These are phyloP conservation scores for Cyanoramphus novaezelandiae DNA, from an alignment of 2,113 vertebrate genomes.

Conservation along the genomic window DNA sequence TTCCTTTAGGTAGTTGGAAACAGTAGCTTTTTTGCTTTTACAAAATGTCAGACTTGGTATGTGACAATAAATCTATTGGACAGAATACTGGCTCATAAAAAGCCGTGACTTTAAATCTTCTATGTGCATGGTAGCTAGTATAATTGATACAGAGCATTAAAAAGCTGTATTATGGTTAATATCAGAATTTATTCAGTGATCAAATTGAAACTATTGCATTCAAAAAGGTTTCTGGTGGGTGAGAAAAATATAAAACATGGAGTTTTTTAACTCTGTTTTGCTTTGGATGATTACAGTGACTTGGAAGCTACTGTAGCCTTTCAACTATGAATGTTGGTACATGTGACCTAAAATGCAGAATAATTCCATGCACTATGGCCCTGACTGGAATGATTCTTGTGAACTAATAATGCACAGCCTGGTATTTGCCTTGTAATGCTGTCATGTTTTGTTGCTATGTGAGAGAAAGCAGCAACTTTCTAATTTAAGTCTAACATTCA, in stretches of 20 bases:
- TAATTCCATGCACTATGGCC: background rate
- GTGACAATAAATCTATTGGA: background rate
- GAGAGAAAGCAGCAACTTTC: slow-evolving; percentile 32
- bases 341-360: background rate
- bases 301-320: background rate
- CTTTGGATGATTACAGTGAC: background rate
- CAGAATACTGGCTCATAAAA: background rate
- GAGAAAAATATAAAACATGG: background rate
- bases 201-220: background rate
- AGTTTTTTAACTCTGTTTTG: background rate
- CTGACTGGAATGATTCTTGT: background rate
- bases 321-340: background rate
- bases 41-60: background rate
- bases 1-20: background rate
- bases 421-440: slow-evolving; percentile 42
- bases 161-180: background rate
- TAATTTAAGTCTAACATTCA: slow-evolving; percentile 48
- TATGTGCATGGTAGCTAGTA: background rate
- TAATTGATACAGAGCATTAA: background rate
- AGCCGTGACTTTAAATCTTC: background rate
- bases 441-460: slow-evolving; percentile 59
- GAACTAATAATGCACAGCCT: slow-evolving; percentile 30
- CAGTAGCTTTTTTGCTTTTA: background rate
- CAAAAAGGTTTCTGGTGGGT: background rate
- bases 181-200: background rate